These are phyloP conservation scores for Tapirus indicus DNA, from an alignment of 2,797 vertebrate species.

Conservation along the genomic window DNA sequence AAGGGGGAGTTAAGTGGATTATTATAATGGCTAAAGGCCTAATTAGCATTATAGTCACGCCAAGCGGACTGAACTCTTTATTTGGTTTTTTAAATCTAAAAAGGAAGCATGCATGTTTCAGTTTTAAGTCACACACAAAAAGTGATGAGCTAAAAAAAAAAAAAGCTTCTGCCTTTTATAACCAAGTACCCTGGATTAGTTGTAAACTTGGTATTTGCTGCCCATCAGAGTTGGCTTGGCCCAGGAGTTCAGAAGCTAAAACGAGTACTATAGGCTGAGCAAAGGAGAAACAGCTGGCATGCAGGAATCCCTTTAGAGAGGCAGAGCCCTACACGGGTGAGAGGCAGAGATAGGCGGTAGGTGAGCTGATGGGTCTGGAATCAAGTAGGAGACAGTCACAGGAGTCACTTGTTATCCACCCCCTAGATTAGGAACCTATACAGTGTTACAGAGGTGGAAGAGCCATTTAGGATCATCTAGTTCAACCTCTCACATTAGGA, in stretches of 20 bases:
- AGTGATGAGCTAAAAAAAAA: neutral
- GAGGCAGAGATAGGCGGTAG: neutral
- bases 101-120: slow-evolving; percentile 40
- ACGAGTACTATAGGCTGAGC: neutral
- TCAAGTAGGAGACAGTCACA: neutral
- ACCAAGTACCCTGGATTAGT: slow-evolving; percentile 19
- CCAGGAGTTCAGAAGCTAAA: slow-evolving; percentile 15
- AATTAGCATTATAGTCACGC: neutral
- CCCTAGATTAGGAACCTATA: neutral
- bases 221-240: neutral
- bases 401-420: neutral
- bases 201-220: slow-evolving; percentile 17
- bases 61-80: neutral
- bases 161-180: slow-evolving; percentile 42
- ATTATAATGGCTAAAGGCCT: neutral
- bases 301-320: neutral
- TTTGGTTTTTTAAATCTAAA: slow-evolving; percentile 49
- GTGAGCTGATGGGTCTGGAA: neutral
- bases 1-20: neutral
- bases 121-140: neutral
- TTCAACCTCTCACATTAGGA: neutral
- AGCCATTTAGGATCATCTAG: neutral
- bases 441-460: neutral
- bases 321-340: neutral
- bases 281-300: slow-evolving; percentile 27